A percentile compares a stretch with the other conserved stretches of the same genome.
Conservation (phyloP, 2,797 vertebrate species). For the Falco naumanni region DNA sequence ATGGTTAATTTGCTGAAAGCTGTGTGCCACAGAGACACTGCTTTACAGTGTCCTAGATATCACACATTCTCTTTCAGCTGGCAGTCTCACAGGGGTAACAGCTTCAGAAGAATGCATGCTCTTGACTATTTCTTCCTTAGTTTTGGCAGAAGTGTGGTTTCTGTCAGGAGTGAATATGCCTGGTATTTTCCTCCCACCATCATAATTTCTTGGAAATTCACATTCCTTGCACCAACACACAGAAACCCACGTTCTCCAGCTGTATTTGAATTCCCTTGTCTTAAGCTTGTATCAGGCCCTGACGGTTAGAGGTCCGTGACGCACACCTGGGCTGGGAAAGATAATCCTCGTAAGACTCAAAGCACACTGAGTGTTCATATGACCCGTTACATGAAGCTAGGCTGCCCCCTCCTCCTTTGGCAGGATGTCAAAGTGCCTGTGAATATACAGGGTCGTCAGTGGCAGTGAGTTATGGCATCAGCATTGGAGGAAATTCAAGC, state of each 20-base stretch:
- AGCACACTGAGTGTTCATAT: neutral
- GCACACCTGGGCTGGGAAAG: conserved; percentile 15
- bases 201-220: conserved; percentile 58
- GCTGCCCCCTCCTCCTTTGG: neutral
- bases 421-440: neutral
- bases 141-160: conserved; percentile 20
- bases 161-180: conserved; percentile 26
- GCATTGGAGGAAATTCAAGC: neutral
- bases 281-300: neutral
- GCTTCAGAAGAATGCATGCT: conserved; percentile 13
- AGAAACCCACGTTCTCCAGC: conserved; percentile 42
- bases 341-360: neutral
- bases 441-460: rapidly evolving
- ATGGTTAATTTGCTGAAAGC: conserved; percentile 25
- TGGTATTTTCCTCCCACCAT: conserved; percentile 45
- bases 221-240: conserved; percentile 45
- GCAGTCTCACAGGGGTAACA: neutral
- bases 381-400: neutral
- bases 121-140: neutral
- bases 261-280: conserved; percentile 39
- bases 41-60: neutral
- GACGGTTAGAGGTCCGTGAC: neutral
- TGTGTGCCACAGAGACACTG: neutral
- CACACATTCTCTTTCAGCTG: neutral
- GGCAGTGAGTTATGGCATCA: neutral